phyloP scores from a whole-genome alignment of 2,113 vertebrate genomes.

The Etheostoma spectabile region DNA sequence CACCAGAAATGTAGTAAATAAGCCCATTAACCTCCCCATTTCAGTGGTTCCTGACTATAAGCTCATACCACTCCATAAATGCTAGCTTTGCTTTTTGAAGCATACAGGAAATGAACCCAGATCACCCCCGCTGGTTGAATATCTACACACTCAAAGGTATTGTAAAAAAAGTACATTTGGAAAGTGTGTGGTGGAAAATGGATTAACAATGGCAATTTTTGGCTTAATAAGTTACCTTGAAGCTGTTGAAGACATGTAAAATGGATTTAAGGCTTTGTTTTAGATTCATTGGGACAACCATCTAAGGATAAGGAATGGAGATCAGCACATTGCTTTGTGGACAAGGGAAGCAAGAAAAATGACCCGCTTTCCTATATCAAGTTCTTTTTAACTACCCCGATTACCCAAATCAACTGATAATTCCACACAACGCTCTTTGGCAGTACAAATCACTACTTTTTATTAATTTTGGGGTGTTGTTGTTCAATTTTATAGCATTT shows the following conservation, averaged over 20 bases:
- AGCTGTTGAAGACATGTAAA: constrained; percentile 7
- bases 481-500: too few relatives aligned
- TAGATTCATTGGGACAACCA: neutral
- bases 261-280: constrained; percentile 23
- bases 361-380: too few relatives aligned
- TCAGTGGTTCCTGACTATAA: neutral
- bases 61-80: neutral
- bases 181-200: neutral
- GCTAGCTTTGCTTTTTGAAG: constrained; percentile 3
- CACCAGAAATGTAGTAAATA: too few relatives aligned
- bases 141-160: neutral
- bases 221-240: constrained; percentile 6
- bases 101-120: neutral
- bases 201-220: neutral
- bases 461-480: too few relatives aligned
- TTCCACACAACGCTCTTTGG: too few relatives aligned
- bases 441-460: too few relatives aligned
- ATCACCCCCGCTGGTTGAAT: neutral
- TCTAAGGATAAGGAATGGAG: constrained; percentile 4
- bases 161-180: neutral
- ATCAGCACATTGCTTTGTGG: constrained; percentile 9
- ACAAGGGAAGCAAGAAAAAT: neutral
- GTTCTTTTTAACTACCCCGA: too few relatives aligned
- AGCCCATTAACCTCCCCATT: too few relatives aligned
- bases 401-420: too few relatives aligned